A percentile compares a stretch with the other conserved stretches of the same genome.
Conservation (phyloP, 92 coral and sea anemone genomes). For the Actinernus sp. region DNA sequence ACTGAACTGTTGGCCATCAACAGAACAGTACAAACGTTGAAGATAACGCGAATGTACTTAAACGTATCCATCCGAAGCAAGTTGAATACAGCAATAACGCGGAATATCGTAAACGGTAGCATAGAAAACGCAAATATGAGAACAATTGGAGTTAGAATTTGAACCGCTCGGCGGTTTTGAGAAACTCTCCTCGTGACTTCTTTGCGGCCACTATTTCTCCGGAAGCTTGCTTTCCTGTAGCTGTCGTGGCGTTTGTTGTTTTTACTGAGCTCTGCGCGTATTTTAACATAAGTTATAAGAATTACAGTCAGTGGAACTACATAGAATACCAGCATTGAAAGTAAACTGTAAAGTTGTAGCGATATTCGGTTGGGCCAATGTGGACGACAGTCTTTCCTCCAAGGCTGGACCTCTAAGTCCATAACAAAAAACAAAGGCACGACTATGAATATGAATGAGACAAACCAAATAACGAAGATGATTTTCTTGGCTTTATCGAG, state of each 20-base stretch:
- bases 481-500: constrained; percentile 65
- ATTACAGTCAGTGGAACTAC: constrained; percentile 78
- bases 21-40: constrained; percentile 48
- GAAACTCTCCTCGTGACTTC: constrained; percentile 57
- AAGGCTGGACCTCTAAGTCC: constrained; percentile 41
- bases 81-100: constrained; percentile 31
- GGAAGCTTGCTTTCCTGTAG: constrained; percentile 31
- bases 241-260: constrained; percentile 68
- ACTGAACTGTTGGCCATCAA: constrained; percentile 69
- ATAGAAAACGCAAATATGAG: constrained; percentile 76
- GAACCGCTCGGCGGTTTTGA: constrained; percentile 86
- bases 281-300: constrained; percentile 69
- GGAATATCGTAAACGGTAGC: constrained; percentile 54
- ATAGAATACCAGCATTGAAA: constrained; percentile 48
- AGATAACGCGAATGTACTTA: constrained; percentile 24
- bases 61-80: constrained; percentile 1
- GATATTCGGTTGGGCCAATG: constrained; percentile 65
- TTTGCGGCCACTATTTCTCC: not conserved
- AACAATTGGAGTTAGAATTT: constrained; percentile 89
- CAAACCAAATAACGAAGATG: constrained; percentile 71
- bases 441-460: constrained; percentile 71
- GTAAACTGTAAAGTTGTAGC: constrained; percentile 45
- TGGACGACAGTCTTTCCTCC: constrained; percentile 38
- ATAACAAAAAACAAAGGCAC: constrained; percentile 79
- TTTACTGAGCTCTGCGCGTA: constrained; percentile 69